These are phyloP conservation scores for Chionomys nivalis DNA, from an alignment of 2,113 vertebrate species.

Conservation along the genomic window DNA sequence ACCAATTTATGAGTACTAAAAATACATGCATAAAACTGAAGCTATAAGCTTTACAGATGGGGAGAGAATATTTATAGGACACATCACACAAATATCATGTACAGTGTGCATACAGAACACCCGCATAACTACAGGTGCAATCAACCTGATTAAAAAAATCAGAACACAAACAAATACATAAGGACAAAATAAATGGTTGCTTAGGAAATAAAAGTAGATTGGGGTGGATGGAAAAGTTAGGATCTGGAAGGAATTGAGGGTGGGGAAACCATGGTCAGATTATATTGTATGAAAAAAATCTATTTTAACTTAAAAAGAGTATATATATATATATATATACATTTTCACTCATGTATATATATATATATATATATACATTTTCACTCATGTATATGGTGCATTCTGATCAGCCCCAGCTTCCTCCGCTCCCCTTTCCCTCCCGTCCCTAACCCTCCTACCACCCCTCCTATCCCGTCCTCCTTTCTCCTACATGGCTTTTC, in stretches of 20 bases:
- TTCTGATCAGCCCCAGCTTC: not conserved
- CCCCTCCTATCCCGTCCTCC: not conserved
- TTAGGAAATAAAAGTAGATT: not conserved
- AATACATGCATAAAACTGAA: not conserved
- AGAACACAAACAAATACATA: not conserved
- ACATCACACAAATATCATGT: not conserved
- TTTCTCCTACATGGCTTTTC: not conserved
- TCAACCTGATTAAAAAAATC: not conserved
- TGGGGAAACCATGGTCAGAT: not conserved
- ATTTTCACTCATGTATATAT: not conserved
- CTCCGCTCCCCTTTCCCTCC: not conserved
- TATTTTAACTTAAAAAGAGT: not conserved
- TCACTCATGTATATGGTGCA: not conserved
- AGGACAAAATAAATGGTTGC: not conserved
- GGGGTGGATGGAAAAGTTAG: not conserved
- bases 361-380: too few relatives aligned
- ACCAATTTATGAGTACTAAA: not conserved
- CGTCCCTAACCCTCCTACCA: not conserved
- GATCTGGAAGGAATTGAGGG: not conserved
- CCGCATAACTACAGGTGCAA: not conserved
- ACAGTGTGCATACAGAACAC: not conserved
- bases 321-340: too few relatives aligned
- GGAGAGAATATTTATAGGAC: not conserved
- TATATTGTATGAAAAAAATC: not conserved
- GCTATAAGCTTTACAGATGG: not conserved